phyloP scores from a whole-genome alignment of 92 coral and sea anemone genomes.

The Plumapathes pennacea region DNA sequence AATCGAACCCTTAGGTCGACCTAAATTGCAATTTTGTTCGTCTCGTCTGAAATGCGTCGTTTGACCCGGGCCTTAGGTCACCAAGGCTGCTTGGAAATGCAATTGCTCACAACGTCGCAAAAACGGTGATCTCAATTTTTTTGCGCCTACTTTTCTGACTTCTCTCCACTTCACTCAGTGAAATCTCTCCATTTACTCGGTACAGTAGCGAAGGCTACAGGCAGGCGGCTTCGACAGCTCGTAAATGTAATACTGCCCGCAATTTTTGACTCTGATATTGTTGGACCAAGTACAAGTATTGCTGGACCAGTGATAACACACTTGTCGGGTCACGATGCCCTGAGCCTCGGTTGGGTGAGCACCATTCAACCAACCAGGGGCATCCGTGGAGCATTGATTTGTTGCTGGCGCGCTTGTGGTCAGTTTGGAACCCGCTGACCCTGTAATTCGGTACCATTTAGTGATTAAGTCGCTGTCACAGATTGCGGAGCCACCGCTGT shows the following conservation, averaged over 20 bases:
- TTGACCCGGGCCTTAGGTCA: too few relatives aligned
- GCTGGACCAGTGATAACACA: background rate
- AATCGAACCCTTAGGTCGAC: too few relatives aligned
- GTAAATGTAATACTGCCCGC: conserved; percentile 16
- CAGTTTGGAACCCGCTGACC: conserved; percentile 11
- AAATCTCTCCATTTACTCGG: too few relatives aligned
- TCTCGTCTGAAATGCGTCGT: too few relatives aligned
- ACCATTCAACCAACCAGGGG: conserved; percentile 25
- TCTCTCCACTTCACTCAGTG: too few relatives aligned
- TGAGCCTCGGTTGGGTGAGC: conserved; percentile 7
- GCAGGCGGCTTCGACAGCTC: background rate
- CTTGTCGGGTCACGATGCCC: conserved; percentile 2
- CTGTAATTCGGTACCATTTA: conserved; percentile 25
- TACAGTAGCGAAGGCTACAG: conserved; percentile 15
- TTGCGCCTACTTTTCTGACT: too few relatives aligned
- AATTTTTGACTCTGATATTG: conserved; percentile 4
- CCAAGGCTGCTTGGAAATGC: too few relatives aligned
- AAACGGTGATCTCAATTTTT: too few relatives aligned
- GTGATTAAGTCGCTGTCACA: too few relatives aligned
- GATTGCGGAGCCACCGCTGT: too few relatives aligned
- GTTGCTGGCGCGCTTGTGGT: background rate
- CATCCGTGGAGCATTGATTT: conserved; percentile 5
- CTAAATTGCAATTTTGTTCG: too few relatives aligned
- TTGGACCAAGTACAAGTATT: conserved; percentile 1
- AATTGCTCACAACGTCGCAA: too few relatives aligned